Conservation (phyloP, 2,888 invertebrate genomes). For the Lycia hirtaria region DNA sequence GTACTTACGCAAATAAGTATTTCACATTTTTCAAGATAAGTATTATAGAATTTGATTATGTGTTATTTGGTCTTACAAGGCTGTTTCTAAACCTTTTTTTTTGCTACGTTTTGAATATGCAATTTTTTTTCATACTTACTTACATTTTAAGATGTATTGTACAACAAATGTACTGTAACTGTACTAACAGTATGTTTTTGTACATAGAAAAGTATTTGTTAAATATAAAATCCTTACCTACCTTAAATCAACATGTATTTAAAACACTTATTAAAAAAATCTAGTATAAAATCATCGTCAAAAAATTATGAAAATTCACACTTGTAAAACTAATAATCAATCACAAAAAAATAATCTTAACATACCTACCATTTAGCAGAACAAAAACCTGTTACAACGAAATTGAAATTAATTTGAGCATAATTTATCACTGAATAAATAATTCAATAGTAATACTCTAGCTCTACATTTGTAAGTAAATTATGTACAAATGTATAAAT, state of each 20-base stretch:
- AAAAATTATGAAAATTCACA: slow-evolving; percentile 28
- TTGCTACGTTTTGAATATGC: too few relatives aligned
- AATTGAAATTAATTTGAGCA: slow-evolving; percentile 23
- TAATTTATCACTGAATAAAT: slow-evolving; percentile 19
- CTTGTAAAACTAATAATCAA: slow-evolving; percentile 44
- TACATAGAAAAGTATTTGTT: too few relatives aligned
- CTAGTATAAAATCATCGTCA: slow-evolving; percentile 27
- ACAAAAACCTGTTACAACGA: slow-evolving; percentile 19
- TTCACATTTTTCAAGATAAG: not conserved
- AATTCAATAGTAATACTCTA: not conserved
- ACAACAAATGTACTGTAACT: too few relatives aligned
- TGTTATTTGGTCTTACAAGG: too few relatives aligned
- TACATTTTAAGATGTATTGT: too few relatives aligned
- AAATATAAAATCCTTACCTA: not conserved
- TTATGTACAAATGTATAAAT: slow-evolving; percentile 13
- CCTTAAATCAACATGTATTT: not conserved
- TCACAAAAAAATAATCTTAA: slow-evolving; percentile 35
- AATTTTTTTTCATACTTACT: too few relatives aligned
- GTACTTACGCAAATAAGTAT: not conserved
- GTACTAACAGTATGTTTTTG: too few relatives aligned
- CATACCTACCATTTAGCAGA: slow-evolving; percentile 19
- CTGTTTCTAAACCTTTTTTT: too few relatives aligned
- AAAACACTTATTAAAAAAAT: not conserved
- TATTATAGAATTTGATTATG: too few relatives aligned
- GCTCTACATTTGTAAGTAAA: not conserved